Conservation (phyloP, 2,888 invertebrate species). For the Orthosia gracilis region DNA sequence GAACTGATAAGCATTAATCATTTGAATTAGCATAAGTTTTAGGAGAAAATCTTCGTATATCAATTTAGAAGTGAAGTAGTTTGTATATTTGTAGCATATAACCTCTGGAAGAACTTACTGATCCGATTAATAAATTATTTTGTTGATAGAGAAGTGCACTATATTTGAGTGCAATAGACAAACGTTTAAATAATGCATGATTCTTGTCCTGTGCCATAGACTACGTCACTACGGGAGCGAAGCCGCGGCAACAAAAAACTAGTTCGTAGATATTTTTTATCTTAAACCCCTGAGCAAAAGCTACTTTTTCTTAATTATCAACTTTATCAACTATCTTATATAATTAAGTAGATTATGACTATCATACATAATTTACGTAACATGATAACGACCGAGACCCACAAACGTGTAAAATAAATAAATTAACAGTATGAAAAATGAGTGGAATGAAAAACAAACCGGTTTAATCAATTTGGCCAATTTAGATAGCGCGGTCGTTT, state of each 20-base stretch:
- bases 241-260: too few relatives aligned
- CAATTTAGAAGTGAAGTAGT: too few relatives aligned
- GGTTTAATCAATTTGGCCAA: conserved; percentile 71
- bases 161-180: too few relatives aligned
- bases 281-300: not conserved
- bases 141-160: too few relatives aligned
- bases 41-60: too few relatives aligned
- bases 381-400: conserved; percentile 69
- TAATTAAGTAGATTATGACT: conserved; percentile 41
- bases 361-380: conserved; percentile 68
- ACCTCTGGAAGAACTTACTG: too few relatives aligned
- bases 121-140: too few relatives aligned
- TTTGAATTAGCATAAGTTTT: conserved; percentile 10
- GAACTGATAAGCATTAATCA: conserved; percentile 20
- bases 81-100: too few relatives aligned
- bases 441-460: conserved; percentile 72
- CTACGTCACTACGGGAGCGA: too few relatives aligned
- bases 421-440: conserved; percentile 61
- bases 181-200: too few relatives aligned
- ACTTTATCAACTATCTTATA: conserved; percentile 19
- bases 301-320: conserved; percentile 13
- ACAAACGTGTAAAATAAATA: conserved; percentile 66
- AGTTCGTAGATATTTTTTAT: not conserved
- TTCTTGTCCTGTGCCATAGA: too few relatives aligned
- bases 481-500: conserved; percentile 62